Base-by-base conservation (phyloP, 2,797 vertebrate species). In the Artibeus lituratus region DNA sequence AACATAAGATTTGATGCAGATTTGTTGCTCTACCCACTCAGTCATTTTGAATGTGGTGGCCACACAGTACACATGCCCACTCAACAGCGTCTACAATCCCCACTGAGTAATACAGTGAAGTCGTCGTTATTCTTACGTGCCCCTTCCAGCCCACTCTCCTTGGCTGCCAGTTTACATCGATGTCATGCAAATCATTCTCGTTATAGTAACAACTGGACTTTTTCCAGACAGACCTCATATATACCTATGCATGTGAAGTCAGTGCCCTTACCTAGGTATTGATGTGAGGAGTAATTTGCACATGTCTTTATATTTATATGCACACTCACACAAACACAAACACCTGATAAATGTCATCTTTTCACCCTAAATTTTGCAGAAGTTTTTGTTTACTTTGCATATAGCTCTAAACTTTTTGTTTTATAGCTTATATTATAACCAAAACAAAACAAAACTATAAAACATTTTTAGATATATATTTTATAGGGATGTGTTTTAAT, bases 401-500 rank as follows among this genome's bases (percentile, higher is more conserved):
- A 83, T 14, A 77, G 39, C 0, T 3, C 24, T 1, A 88, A 21
- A 0, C 2, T 69, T 96, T 96, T 81, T 37, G 7, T 3, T 86
- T 69, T 32, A 92, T 55, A 92, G 80, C n/a, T 96, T 74, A 37
- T 81, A 62, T 3, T 16, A 5, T 26, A 96, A 62, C 35, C 72
- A 92, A 59, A 47, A 42, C 90, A 82, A 90, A 97, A 91, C 26
- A 85, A 49, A 88, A 62, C 78, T 84, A 32, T 83, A 90, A 93
- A 89, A 70, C 4, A 88, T 10, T 10, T 44, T 83, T 85, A 21
- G 29, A 82, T 94, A 53, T 53, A 89, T 87, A 65, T 85, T 96
- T 87, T 83, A 95, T 1, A 77, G 42, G 82, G 1, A 59, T 19
- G 32, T 2, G 0, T 39, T 74, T 93, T 90, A 88, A 93, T 91